A percentile compares a stretch with the other conserved stretches of the same genome.
Conservation (phyloP, 2,113 vertebrate genomes). For the Silurus meridionalis region DNA sequence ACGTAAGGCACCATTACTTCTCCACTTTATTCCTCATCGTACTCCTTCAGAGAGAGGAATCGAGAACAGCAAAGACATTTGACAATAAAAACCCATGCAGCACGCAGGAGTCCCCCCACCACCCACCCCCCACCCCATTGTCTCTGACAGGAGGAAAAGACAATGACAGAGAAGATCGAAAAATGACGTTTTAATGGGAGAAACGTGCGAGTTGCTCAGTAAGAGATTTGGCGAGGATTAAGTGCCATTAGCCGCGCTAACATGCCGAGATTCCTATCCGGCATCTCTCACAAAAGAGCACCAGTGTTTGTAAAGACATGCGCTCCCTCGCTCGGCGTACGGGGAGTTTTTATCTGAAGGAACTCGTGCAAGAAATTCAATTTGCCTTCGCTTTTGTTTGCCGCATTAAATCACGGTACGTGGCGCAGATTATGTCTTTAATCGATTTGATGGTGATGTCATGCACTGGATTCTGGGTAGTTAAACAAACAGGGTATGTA, state of each 20-base stretch:
- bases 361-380: not conserved
- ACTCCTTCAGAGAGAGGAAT: not conserved
- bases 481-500: slow-evolving; percentile 3
- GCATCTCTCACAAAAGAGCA: not conserved
- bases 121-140: not conserved
- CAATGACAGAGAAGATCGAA: not conserved
- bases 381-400: not conserved
- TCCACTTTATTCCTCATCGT: not conserved
- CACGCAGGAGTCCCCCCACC: not conserved
- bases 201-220: slow-evolving; percentile 29
- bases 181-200: slow-evolving; percentile 33
- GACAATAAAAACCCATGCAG: slow-evolving; percentile 24
- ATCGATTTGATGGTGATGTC: not conserved
- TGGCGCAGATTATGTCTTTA: not conserved
- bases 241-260: slow-evolving; percentile 35
- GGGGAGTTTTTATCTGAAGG: not conserved
- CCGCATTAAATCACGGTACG: not conserved
- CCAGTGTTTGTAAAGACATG: not conserved
- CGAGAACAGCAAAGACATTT: not conserved
- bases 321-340: no score
- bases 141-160: not conserved
- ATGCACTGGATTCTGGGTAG: slow-evolving; percentile 41
- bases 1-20: not conserved
- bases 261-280: slow-evolving; percentile 30
- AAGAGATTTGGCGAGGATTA: slow-evolving; percentile 35